Percentiles rank a stretch among this genome's conserved stretches.
Conservation (phyloP, 2,113 vertebrate species). For the cattle (Bos taurus) region ARS-UCD2.0 NC_037357.1:49449001-49449500, state of each 20-base stretch:
- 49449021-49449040: neutral
- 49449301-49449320: neutral
- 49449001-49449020: neutral
- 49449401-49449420: neutral
- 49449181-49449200: neutral
- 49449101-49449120: neutral
- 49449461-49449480: neutral
- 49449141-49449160: neutral
- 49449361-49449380: neutral
- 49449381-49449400: neutral
- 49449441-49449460: neutral
- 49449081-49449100: neutral
- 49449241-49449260: neutral
- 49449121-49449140: neutral
- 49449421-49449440: conserved; percentile 16
- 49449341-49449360: neutral
- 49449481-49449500: neutral
- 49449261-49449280: neutral
- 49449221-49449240: neutral
- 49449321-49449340: neutral
- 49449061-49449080: neutral
- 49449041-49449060: neutral
- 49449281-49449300: neutral
- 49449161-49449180: neutral
- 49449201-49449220: neutral